These are phyloP conservation scores for Lepisosteus osseus DNA, from an alignment of 2,113 vertebrate species.

Conservation along the genomic window DNA sequence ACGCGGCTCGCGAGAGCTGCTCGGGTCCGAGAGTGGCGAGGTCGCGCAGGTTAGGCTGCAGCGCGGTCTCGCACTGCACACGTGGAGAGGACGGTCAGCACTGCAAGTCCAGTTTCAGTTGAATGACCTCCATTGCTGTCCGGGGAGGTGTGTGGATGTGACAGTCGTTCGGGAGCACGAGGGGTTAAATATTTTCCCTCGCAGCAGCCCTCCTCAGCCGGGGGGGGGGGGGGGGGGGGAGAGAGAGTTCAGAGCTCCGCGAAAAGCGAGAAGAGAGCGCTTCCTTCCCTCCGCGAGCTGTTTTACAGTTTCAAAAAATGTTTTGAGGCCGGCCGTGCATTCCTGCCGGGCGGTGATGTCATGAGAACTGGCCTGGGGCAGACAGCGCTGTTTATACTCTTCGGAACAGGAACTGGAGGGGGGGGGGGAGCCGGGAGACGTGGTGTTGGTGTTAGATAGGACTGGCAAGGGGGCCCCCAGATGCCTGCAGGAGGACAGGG, in stretches of 20 bases:
- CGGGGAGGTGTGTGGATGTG: no score
- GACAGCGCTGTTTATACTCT: conserved; percentile 75
- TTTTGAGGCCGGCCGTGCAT: conserved; percentile 49
- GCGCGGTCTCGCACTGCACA: no score
- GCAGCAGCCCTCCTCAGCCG: neutral
- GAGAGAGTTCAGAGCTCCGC: conserved; percentile 11
- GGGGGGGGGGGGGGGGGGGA: conserved; percentile 31
- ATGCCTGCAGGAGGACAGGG: neutral
- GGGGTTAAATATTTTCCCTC: no score
- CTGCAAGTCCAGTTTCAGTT: no score
- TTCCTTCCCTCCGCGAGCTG: conserved; percentile 33
- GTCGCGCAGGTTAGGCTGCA: no score
- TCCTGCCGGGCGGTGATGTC: conserved; percentile 75
- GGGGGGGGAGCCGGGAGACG: conserved; percentile 44
- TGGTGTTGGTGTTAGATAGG: conserved; percentile 56
- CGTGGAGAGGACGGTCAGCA: no score
- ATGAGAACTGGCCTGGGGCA: conserved; percentile 74
- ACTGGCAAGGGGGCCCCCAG: conserved; percentile 26
- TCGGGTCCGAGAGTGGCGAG: no score
- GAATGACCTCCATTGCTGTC: no score
- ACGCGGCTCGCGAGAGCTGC: no score
- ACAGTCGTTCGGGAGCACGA: no score
- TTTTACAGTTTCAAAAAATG: conserved; percentile 56
- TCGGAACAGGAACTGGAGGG: conserved; percentile 26
- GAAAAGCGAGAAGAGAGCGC: conserved; percentile 24